phyloP scores from a whole-genome alignment of 2,888 invertebrate species.

The Trisateles emortualis region DNA sequence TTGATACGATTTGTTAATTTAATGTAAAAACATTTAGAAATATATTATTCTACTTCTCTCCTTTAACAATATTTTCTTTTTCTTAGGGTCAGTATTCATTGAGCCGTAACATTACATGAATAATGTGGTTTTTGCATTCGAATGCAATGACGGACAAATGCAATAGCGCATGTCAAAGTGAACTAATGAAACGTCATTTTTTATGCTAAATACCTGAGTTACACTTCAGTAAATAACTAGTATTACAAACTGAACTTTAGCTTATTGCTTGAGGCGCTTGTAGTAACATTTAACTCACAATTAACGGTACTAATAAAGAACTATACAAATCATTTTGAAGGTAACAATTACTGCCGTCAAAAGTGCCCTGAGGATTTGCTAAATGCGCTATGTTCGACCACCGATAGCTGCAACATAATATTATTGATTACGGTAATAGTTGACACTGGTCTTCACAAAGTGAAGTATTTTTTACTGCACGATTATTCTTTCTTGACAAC shows the following conservation, averaged over 20 bases:
- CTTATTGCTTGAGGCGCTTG: constrained; percentile 18
- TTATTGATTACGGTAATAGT: neutral
- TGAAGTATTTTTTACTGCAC: neutral
- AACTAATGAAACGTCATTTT: constrained; percentile 24
- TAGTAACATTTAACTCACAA: constrained; percentile 14
- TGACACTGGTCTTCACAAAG: neutral
- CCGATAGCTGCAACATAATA: constrained; percentile 4
- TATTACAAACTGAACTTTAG: constrained; percentile 33
- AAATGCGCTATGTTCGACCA: constrained; percentile 1
- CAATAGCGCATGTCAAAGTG: constrained; percentile 33
- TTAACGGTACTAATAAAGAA: constrained; percentile 22
- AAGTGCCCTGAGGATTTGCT: constrained; percentile 9
- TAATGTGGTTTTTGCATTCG: constrained; percentile 24
- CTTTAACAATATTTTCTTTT: constrained; percentile 1
- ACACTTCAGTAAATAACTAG: constrained; percentile 21
- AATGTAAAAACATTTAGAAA: constrained; percentile 6
- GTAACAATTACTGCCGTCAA: constrained; percentile 11
- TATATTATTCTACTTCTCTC: no score
- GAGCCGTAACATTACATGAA: constrained; percentile 22
- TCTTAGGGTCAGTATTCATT: constrained; percentile 27
- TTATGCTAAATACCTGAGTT: constrained; percentile 4
- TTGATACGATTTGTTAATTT: constrained; percentile 17
- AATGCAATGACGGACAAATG: constrained; percentile 24
- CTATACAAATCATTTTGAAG: constrained; percentile 16
- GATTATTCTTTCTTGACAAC: neutral